Percentiles rank a stretch among this genome's conserved stretches.
These are phyloP conservation scores for Neocrepidodera transversa DNA, from an alignment of 2,888 invertebrate species.

Conservation along the genomic window DNA sequence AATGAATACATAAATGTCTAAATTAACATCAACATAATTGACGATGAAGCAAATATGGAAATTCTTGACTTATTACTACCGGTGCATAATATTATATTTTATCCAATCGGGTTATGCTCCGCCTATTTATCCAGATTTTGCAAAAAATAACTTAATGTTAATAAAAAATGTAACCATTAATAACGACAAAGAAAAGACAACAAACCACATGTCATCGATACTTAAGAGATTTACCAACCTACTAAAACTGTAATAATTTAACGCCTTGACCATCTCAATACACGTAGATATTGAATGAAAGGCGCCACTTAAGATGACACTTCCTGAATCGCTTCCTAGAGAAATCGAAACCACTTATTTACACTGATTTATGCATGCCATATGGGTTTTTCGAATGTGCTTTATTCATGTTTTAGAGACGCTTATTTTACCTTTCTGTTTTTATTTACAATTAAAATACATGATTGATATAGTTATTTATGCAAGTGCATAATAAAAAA, in stretches of 20 bases:
- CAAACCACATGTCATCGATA: conserved; percentile 1
- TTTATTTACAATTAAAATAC: too few species aligned
- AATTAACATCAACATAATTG: too few species aligned
- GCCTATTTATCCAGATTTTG: neutral
- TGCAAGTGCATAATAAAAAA: too few species aligned
- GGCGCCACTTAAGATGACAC: conserved; percentile 28
- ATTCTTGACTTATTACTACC: neutral
- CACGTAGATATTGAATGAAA: conserved; percentile 21
- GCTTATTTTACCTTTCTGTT: too few species aligned
- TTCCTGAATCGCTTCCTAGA: conserved; percentile 20
- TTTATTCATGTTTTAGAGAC: conserved; percentile 21
- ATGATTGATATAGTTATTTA: too few species aligned
- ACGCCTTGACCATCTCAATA: conserved; percentile 31
- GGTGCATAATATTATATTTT: neutral
- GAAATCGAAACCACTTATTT: conserved; percentile 17
- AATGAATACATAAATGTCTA: too few species aligned
- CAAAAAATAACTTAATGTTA: too few species aligned
- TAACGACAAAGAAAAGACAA: neutral
- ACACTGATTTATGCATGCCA: conserved; percentile 30
- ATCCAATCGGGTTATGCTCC: neutral
- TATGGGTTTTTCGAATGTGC: conserved; percentile 17
- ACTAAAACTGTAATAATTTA: conserved; percentile 21
- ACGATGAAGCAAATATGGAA: neutral
- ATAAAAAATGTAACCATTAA: neutral
- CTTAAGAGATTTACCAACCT: neutral